Conservation (phyloP, 2,888 invertebrate species). For the Ditylenchus weischeri region DNA sequence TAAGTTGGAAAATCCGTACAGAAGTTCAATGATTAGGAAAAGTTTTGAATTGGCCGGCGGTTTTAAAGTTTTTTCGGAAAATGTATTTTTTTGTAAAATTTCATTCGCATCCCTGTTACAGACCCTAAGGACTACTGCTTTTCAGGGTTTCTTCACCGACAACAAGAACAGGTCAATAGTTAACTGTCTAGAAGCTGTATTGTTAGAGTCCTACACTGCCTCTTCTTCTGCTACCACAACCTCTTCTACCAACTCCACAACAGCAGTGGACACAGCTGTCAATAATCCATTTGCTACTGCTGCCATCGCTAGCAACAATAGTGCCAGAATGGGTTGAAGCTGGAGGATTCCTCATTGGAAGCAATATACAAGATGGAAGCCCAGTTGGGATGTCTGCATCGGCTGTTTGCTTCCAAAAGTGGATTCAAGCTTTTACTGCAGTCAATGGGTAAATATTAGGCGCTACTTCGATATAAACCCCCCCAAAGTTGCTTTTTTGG, state of each 20-base stretch:
- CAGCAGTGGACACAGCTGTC: not conserved
- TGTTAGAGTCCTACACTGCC: constrained; percentile 65
- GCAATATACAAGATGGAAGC: constrained; percentile 70
- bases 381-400: constrained; percentile 86
- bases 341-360: constrained; percentile 63
- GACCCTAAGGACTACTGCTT: constrained; percentile 31
- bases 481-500: no score
- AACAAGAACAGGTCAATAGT: constrained; percentile 95
- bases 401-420: constrained; percentile 92
- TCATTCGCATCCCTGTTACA: no score
- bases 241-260: not conserved
- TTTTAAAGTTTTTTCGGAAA: no score
- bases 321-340: constrained; percentile 9
- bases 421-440: constrained; percentile 77
- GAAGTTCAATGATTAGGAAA: no score
- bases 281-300: constrained; percentile 9
- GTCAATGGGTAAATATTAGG: constrained; percentile 42
- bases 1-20: no score
- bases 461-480: no score
- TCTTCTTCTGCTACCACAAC: not conserved
- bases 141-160: constrained; percentile 77
- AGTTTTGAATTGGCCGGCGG: no score
- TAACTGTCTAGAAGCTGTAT: constrained; percentile 79
- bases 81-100: no score
- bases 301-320: not conserved